phyloP scores from a whole-genome alignment of 2,888 invertebrate genomes.

The Meiosimyza decipiens region DNA sequence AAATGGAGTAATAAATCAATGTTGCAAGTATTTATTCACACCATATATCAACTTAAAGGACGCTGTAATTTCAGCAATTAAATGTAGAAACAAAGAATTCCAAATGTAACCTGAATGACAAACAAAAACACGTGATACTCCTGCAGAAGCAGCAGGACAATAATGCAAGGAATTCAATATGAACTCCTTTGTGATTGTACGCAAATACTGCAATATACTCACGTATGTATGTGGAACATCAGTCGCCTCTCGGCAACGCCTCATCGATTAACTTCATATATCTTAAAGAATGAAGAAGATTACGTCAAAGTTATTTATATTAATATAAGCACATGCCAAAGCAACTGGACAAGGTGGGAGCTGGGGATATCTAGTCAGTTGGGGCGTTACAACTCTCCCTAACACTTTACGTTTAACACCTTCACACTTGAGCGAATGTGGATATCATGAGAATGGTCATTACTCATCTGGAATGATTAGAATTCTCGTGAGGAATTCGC shows the following conservation, averaged over 20 bases:
- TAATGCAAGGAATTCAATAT: conserved; percentile 8
- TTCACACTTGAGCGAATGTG: conserved; percentile 1
- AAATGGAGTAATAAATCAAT: not conserved
- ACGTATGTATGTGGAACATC: not conserved
- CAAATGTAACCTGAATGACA: not conserved
- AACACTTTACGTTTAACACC: conserved; percentile 15
- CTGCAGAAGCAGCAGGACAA: not conserved
- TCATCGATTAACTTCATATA: conserved; percentile 56
- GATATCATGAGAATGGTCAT: conserved; percentile 49
- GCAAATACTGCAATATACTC: not conserved
- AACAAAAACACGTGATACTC: not conserved
- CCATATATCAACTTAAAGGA: conserved; percentile 23
- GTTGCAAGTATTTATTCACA: not conserved
- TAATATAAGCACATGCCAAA: conserved; percentile 43
- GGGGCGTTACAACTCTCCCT: conserved; percentile 5
- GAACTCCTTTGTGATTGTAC: conserved; percentile 7
- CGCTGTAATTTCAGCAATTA: conserved; percentile 23
- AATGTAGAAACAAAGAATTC: not conserved
- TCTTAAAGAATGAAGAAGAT: conserved; percentile 36
- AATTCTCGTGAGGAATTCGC: conserved; percentile 56
- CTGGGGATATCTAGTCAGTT: not conserved
- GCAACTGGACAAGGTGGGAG: conserved; percentile 7
- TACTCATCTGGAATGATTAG: conserved; percentile 58
- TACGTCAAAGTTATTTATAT: conserved; percentile 55
- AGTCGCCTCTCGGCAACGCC: conserved; percentile 41